Conservation (phyloP, 1,140 invertebrate species). For the Eufriesea mexicana region DNA sequence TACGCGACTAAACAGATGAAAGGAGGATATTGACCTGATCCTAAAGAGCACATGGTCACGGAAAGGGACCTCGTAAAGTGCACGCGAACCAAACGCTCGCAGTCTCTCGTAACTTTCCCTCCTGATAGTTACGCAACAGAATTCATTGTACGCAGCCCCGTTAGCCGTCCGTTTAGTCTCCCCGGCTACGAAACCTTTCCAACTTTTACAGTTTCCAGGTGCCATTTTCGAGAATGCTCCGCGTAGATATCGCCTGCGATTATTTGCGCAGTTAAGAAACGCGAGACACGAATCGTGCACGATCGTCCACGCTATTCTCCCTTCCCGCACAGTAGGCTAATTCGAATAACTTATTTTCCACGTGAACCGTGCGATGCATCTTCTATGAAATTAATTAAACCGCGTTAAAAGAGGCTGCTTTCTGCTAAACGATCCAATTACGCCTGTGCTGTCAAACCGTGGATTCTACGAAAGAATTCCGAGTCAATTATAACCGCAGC, state of each 20-base stretch:
- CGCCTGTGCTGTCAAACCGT: constrained; percentile 13
- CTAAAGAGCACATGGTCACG: constrained; percentile 69
- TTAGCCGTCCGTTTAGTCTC: constrained; percentile 32
- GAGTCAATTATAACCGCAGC: constrained; percentile 28
- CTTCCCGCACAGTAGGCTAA: no score
- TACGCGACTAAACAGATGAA: constrained; percentile 59
- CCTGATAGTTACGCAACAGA: constrained; percentile 58
- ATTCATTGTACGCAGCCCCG: constrained; percentile 57
- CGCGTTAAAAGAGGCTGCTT: no score
- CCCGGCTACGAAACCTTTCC: constrained; percentile 21
- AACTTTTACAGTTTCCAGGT: constrained; percentile 6
- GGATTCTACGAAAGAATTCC: constrained; percentile 32
- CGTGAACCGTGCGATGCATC: not conserved
- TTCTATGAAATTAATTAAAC: constrained; percentile 5
- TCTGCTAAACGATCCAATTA: constrained; percentile 31
- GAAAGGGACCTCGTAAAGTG: constrained; percentile 66
- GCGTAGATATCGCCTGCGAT: no score
- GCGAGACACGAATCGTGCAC: not conserved
- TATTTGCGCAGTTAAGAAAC: not conserved
- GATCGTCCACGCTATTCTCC: not conserved
- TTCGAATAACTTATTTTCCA: no score
- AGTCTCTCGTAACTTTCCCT: constrained; percentile 61
- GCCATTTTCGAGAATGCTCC: not conserved
- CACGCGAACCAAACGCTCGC: constrained; percentile 62
- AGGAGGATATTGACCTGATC: constrained; percentile 67